Conservation (phyloP, 2,797 vertebrate species). For the Toxotes lorentzi region DNA sequence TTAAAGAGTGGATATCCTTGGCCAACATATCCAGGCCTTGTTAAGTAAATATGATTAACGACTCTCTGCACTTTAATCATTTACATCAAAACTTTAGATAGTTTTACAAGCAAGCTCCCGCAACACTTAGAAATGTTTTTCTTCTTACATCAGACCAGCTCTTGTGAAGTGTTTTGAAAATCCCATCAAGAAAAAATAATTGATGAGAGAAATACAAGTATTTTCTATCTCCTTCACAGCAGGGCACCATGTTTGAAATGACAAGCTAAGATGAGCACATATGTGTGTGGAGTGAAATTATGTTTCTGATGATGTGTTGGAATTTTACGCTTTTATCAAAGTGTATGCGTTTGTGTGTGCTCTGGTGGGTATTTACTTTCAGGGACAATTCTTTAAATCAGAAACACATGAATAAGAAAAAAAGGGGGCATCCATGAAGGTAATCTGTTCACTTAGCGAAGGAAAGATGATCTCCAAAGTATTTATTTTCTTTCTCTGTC, state of each 20-base stretch:
- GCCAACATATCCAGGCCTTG: slow-evolving; percentile 5
- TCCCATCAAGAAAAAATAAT: slow-evolving; percentile 57
- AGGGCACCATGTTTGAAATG: slow-evolving; percentile 52
- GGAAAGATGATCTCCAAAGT: slow-evolving; percentile 45
- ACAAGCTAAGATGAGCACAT: slow-evolving; percentile 30
- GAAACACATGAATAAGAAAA: slow-evolving; percentile 41
- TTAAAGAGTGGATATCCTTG: slow-evolving; percentile 35
- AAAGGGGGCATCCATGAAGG: slow-evolving; percentile 23
- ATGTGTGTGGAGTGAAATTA: slow-evolving; percentile 31
- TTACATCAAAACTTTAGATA: slow-evolving; percentile 33
- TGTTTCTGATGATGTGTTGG: slow-evolving; percentile 7
- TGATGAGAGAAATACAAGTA: slow-evolving; percentile 57
- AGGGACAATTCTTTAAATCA: slow-evolving; percentile 24
- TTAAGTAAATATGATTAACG: slow-evolving; percentile 26
- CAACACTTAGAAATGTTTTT: slow-evolving; percentile 28
- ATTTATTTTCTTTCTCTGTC: slow-evolving; percentile 32
- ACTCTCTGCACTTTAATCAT: slow-evolving; percentile 18
- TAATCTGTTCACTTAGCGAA: slow-evolving; percentile 47
- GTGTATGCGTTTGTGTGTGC: not conserved
- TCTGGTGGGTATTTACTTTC: slow-evolving; percentile 11
- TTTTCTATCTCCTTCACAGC: slow-evolving; percentile 55
- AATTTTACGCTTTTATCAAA: slow-evolving; percentile 17
- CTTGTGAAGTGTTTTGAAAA: slow-evolving; percentile 51
- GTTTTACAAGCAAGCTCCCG: slow-evolving; percentile 6
- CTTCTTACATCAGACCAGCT: slow-evolving; percentile 19